phyloP scores from a whole-genome alignment of 2,113 vertebrate species.

The Nothoprocta pentlandii region DNA sequence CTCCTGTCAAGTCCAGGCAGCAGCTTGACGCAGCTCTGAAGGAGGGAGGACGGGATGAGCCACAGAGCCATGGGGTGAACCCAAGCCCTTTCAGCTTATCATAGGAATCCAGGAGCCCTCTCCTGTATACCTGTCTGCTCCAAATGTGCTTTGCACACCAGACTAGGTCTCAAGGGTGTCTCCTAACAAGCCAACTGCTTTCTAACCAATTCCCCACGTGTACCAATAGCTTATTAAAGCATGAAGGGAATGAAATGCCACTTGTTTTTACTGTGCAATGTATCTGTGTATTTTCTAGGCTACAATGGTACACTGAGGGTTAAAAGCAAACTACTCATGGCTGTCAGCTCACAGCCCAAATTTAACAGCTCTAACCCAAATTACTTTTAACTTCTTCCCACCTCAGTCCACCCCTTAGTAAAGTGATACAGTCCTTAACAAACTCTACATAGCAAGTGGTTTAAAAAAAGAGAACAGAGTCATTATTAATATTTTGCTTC shows the following conservation, averaged over 20 bases:
- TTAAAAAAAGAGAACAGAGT: background rate
- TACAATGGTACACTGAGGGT: background rate
- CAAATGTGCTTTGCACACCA: background rate
- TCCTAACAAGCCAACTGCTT: background rate
- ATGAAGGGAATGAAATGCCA: fast-evolving
- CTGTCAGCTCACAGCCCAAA: background rate
- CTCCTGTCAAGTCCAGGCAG: background rate
- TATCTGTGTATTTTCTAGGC: background rate
- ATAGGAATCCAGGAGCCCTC: background rate
- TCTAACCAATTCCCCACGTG: background rate
- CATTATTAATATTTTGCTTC: background rate
- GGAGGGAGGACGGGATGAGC: background rate
- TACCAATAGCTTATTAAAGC: background rate
- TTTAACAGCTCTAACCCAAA: background rate
- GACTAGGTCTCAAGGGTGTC: background rate
- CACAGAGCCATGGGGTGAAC: background rate
- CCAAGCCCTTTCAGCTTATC: background rate
- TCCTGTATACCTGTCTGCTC: too few relatives aligned
- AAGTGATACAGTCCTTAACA: background rate
- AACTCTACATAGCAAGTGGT: background rate
- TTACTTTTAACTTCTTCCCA: background rate
- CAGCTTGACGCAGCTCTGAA: background rate
- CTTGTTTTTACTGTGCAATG: background rate
- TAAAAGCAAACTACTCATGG: background rate
- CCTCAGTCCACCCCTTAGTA: background rate